Base-by-base conservation (phyloP, 1,140 invertebrate species). In the Varroa destructor region DNA sequence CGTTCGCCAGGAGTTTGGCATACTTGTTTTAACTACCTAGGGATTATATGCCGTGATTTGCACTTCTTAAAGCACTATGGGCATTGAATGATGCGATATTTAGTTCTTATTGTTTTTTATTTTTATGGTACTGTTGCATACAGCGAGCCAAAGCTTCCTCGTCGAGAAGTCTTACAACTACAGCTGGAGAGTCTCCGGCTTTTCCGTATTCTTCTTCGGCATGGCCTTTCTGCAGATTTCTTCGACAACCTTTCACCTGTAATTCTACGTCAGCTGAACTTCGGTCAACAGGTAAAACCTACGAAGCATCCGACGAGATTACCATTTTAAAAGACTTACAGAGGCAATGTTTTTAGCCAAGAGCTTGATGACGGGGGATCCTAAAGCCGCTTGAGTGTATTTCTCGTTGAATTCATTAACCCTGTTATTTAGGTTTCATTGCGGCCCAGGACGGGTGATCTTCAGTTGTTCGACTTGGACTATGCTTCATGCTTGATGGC, bases 391-490 rank as follows among this genome's bases (percentile, higher is more conserved):
- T 51, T 8, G 8, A 8, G 46, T 8, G 46, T 8, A 51, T 5
- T 51, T 51, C 46, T 3, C 46, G 8, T 8, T 51, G 8, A 51
- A 25, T 25, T 25, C 46, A 8, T 51, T 51, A 8, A 8, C 57
- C 12, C 12, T 37, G 2, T 40, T n/a, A 3, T 25, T 37, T 46
- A 67, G 61, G 46, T 67, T 40, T 67, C 61, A 40, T 40, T 40
- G 14, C 61, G 36, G 37, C 40, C 40, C 2, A 14, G 0, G 14
- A 40, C 40, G 40, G 61, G 14, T 5, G 61, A 37, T 67, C 61
- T 14, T 5, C 61, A 67, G 61, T 3, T 67, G 46, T 67, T 67
- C 61, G 37, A 67, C 61, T 46, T 67, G 61, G 12, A 67, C 5
- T 67, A 67, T 37, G 61, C 61, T 2, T 1, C 61, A 37, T 25